These are phyloP conservation scores for Podocnemis expansa DNA, from an alignment of 2,113 vertebrate species.

Conservation along the genomic window DNA sequence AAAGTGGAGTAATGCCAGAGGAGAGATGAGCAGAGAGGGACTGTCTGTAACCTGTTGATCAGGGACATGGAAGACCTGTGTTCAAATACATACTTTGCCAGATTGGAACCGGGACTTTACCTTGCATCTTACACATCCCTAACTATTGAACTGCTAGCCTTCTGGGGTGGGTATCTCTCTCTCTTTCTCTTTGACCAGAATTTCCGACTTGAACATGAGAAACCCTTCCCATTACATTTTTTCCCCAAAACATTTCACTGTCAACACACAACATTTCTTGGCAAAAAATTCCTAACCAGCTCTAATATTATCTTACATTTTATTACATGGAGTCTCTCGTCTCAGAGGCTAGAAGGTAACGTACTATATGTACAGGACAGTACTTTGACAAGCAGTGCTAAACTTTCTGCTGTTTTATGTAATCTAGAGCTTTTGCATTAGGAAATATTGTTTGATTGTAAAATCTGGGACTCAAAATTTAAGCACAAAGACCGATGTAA, in stretches of 20 bases:
- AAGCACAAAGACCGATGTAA: background rate
- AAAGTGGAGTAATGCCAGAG: background rate
- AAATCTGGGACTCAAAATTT: background rate
- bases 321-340: background rate
- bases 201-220: background rate
- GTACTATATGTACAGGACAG: accelerated
- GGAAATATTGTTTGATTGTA: background rate
- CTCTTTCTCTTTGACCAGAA: background rate
- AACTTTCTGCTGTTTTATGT: background rate
- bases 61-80: background rate
- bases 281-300: background rate
- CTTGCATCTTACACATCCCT: background rate
- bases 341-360: background rate
- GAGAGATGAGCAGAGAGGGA: background rate
- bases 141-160: background rate
- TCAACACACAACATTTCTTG: background rate
- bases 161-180: background rate
- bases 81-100: background rate
- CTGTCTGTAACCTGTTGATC: background rate
- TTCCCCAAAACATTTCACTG: background rate
- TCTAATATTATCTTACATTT: background rate
- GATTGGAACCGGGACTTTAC: background rate
- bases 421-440: background rate
- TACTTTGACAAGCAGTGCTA: accelerated
- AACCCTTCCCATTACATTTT: background rate